Evolutionary conservation across 2,888 invertebrate species (phyloP), one percentile per base, ranked within the genome.

Genomic region (Drosophila putrida): DNA sequence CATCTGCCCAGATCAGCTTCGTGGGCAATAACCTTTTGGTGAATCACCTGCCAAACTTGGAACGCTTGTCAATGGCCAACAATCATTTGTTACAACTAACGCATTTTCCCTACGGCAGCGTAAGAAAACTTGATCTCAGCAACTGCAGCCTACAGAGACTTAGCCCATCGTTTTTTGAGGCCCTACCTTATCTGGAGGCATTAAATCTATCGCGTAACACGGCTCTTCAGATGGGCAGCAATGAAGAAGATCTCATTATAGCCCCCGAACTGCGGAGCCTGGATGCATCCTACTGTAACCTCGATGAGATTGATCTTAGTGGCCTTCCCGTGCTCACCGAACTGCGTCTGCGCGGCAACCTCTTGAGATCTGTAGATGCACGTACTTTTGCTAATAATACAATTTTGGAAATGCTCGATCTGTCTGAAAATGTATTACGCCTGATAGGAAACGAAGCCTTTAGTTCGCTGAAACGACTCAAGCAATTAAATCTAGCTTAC

Each of bases 371-470:
- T 41, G 90, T 96, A 8, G 93, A 93, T 10, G 93, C 93, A 51
- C 43, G 33, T 0, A 94, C 94, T 76, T 96, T 96, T 90, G 84
- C 90, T 0, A 95, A 94, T 79, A 95, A 95, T 86, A 93, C 94
- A 4, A 93, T 93, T 74, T 89, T 96, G 44, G 93, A 94, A 81
- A 91, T 93, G 60, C 89, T 96, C 13, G 95, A 95, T 89, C 90
- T 96, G 39, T 95, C 96, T 0, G 93, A 93, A 44, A 96, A 96
- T 90, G 94, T 94, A 15, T 94, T 96, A 43, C 94, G 94, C 9
- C 93, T 92, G 0, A 88, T 96, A 27, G 94, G 94, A 75, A 90
- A 92, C 58, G 94, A 94, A 71, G 94, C 95, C 0, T 96, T 96
- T 89, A 92, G 92, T 49, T 94, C 94, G 10, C 88, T 96, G 4